Base-by-base conservation (phyloP, 1,140 invertebrate species). In the Rhizoglyphus robini region DNA sequence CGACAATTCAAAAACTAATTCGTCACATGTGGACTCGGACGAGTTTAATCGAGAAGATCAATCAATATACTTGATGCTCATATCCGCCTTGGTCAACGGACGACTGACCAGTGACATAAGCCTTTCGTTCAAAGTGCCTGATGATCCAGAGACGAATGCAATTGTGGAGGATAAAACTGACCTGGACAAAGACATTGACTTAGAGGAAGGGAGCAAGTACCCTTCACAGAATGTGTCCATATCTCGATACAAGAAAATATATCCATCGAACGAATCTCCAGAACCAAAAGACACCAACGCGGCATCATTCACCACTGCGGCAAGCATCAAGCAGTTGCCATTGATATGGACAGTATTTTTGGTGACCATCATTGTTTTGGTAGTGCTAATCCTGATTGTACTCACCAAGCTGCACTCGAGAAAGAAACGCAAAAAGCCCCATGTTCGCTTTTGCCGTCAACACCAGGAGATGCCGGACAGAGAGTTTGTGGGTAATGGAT, bases 51-150 rank as follows among this genome's bases (percentile, higher is more conserved):
- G 25, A n/a, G 5, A 49, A 4, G 5, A 59, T 8, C 4, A 59
- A 20, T 32, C 15, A 46, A 34, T 60, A 23, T 60, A 60, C 27
- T 20, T 60, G 58, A 60, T 60, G 58, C 30, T 29, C 27, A 60
- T 60, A 15, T 60, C 58, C 11, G 58, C 58, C n/a, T 13, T 29
- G 58, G 27, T 60, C 2, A 46, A 60, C 29, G 58, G 58, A 5
- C 58, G 58, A 11, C 27, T 13, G 29, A 60, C 13, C 2, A 60
- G 58, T 60, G 58, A 60, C 29, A 27, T 60, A 23, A 60, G 58
- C 30, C 27, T 60, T 60, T 60, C 58, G 18, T 60, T 60, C 27
- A 15, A 29, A 32, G 29, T 60, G 1, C 58, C 58, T 11, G 48
- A 25, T 32, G 3, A 60, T 20, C 30, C 15, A 2, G 29, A 60